Conservation (phyloP, 2,888 invertebrate genomes). For the Lacanobia wlatinum region DNA sequence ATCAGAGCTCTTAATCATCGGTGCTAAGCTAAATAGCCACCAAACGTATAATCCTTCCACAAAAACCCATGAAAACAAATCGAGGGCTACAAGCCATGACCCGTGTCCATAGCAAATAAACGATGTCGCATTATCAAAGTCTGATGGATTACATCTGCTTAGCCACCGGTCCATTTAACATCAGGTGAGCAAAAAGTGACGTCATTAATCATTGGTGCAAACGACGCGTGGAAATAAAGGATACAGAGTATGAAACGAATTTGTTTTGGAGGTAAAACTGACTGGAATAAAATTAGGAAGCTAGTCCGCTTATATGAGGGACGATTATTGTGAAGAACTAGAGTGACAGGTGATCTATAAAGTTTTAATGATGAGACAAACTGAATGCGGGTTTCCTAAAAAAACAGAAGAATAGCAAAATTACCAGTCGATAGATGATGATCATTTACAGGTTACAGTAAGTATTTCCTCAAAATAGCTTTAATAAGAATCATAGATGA, state of each 20-base stretch:
- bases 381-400: too few species aligned
- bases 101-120: conserved; percentile 43
- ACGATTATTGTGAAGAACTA: too few species aligned
- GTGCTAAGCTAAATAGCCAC: too few species aligned
- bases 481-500: too few species aligned
- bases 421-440: too few species aligned
- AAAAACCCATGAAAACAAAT: conserved; percentile 28
- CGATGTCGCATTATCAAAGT: conserved; percentile 50
- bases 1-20: too few species aligned
- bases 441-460: too few species aligned
- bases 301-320: neutral
- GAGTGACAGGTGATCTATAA: too few species aligned
- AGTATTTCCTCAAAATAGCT: too few species aligned
- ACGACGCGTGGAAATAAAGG: conserved; percentile 36
- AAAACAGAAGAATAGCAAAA: too few species aligned
- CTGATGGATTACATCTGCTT: conserved; percentile 56
- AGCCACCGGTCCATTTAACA: conserved; percentile 48
- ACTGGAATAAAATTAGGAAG: neutral
- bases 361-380: too few species aligned
- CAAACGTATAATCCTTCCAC: neutral
- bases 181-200: conserved; percentile 54
- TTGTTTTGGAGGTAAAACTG: conserved; percentile 19
- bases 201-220: conserved; percentile 53
- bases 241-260: conserved; percentile 19
- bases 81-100: conserved; percentile 24